These are phyloP conservation scores for Drosophila sp. DNA, from an alignment of 1,140 invertebrate species.

Conservation along the genomic window DNA sequence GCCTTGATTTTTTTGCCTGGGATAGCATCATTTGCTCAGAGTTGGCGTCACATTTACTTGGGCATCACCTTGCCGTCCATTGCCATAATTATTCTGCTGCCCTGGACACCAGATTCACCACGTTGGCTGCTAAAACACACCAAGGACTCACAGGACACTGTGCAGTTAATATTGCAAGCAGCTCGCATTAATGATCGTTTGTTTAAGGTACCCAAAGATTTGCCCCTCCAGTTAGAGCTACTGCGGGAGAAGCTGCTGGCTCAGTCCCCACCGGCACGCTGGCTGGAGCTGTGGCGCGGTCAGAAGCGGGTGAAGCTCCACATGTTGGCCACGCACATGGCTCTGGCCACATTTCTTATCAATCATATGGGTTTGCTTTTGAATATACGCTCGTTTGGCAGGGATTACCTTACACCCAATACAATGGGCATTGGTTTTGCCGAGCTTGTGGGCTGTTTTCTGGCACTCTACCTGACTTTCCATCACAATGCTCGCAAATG, in stretches of 20 bases:
- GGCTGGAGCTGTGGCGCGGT: slow-evolving; percentile 75
- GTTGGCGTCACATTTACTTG: slow-evolving; percentile 81
- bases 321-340: slow-evolving; percentile 72
- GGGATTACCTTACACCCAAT: slow-evolving; percentile 74
- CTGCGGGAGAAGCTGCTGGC: slow-evolving; percentile 51
- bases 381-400: slow-evolving; percentile 82
- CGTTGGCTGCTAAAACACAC: slow-evolving; percentile 78
- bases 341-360: slow-evolving; percentile 78
- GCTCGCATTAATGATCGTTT: slow-evolving; percentile 70
- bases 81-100: slow-evolving; percentile 74
- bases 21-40: slow-evolving; percentile 71
- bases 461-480: slow-evolving; percentile 61
- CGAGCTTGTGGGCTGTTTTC: slow-evolving; percentile 73
- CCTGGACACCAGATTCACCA: slow-evolving; percentile 83
- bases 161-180: slow-evolving; percentile 64
- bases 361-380: slow-evolving; percentile 82
- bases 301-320: slow-evolving; percentile 48
- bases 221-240: slow-evolving; percentile 56
- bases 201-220: slow-evolving; percentile 64
- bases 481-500: slow-evolving; percentile 42
- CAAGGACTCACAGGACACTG: slow-evolving; percentile 43
- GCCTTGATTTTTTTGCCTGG: slow-evolving; percentile 80
- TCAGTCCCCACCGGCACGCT: slow-evolving; percentile 48
- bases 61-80: slow-evolving; percentile 78
- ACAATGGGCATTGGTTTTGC: slow-evolving; percentile 77